Evolutionary conservation across 2,797 vertebrate genomes (phyloP).

Genomic region (Chaunax sp.): DNA sequence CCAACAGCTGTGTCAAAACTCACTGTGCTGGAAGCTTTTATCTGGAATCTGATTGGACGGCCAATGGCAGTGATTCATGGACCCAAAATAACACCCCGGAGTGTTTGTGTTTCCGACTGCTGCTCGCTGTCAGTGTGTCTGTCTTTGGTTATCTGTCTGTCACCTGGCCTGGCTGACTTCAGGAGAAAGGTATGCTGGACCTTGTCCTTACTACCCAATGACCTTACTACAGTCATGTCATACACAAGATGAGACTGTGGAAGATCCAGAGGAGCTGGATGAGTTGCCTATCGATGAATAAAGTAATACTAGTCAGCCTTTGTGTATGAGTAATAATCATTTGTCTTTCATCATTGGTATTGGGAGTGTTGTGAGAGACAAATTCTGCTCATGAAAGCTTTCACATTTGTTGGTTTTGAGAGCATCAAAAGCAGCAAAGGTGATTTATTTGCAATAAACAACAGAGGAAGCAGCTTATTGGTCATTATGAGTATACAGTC

Average conservation of each 20-base stretch:
- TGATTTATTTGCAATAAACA: slow-evolving; percentile 34
- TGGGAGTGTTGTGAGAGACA: background rate
- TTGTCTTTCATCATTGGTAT: background rate
- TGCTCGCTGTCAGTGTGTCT: slow-evolving; percentile 50
- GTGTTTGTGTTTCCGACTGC: slow-evolving; percentile 74
- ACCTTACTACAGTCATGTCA: slow-evolving; percentile 41
- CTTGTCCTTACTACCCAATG: slow-evolving; percentile 18
- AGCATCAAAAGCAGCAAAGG: slow-evolving; percentile 3
- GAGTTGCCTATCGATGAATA: background rate
- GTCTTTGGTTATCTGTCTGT: slow-evolving; percentile 54
- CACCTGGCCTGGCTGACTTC: slow-evolving; percentile 67
- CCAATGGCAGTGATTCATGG: slow-evolving; percentile 71
- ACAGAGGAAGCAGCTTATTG: slow-evolving; percentile 6
- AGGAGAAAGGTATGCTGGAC: slow-evolving; percentile 59
- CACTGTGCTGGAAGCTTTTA: slow-evolving; percentile 72
- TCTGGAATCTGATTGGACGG: slow-evolving; percentile 62
- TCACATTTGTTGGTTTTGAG: slow-evolving; percentile 5
- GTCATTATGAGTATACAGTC: slow-evolving; percentile 1
- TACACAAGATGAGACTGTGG: slow-evolving; percentile 43
- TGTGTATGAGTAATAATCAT: slow-evolving; percentile 4
- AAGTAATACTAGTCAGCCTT: background rate
- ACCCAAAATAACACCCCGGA: slow-evolving; percentile 76
- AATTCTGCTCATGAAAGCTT: background rate
- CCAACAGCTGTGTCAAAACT: slow-evolving; percentile 72
- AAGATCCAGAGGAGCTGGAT: background rate